Evolutionary conservation across 2,113 vertebrate genomes (phyloP).

Genomic region (Rhynchopsitta pachyrhyncha): DNA sequence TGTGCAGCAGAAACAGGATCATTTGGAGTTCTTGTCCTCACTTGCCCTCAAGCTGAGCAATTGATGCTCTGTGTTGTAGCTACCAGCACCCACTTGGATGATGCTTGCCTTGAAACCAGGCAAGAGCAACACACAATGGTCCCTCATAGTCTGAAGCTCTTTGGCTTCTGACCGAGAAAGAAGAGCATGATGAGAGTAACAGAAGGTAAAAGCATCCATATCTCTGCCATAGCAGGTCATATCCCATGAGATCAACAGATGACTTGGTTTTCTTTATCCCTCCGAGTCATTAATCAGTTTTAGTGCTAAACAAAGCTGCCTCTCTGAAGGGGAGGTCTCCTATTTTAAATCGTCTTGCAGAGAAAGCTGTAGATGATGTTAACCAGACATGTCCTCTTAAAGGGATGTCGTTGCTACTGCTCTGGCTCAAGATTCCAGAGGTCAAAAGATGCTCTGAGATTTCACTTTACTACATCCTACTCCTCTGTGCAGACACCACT

Average conservation of each 20-base stretch:
- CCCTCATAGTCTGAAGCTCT: not conserved
- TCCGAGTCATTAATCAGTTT: constrained; percentile 36
- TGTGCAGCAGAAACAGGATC: fast-evolving
- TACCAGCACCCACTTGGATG: fast-evolving
- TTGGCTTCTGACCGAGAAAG: not conserved
- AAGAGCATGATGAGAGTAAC: fast-evolving
- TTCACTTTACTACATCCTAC: not conserved
- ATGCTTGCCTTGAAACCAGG: not conserved
- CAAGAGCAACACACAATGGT: fast-evolving
- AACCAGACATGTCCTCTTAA: not conserved
- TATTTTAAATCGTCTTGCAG: constrained; percentile 9
- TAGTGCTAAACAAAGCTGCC: constrained; percentile 29
- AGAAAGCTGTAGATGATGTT: not conserved
- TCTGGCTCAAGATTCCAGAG: not conserved
- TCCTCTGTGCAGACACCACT: not conserved
- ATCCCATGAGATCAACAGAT: not conserved
- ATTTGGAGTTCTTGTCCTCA: not conserved
- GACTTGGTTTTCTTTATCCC: constrained; percentile 19
- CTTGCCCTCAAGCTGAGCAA: not conserved
- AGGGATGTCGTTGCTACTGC: constrained; percentile 33
- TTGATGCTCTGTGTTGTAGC: not conserved
- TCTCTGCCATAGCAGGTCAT: not conserved
- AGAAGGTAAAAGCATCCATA: fast-evolving
- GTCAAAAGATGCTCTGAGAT: not conserved
- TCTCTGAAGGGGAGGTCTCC: constrained; percentile 10